These are phyloP conservation scores for Abrostola triplasia DNA, from an alignment of 2,888 invertebrate genomes.

Conservation along the genomic window DNA sequence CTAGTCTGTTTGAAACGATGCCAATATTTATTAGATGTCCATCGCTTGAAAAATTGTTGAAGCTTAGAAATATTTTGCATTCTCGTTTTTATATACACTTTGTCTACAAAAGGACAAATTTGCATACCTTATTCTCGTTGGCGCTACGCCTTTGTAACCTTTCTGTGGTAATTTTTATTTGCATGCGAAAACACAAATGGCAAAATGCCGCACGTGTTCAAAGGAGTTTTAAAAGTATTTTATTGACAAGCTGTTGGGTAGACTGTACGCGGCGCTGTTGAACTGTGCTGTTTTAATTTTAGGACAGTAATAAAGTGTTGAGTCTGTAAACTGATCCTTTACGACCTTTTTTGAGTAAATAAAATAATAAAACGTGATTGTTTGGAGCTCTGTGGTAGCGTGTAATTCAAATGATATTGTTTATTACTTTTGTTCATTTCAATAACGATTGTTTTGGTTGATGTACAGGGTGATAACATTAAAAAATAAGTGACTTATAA, in stretches of 20 bases:
- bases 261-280: constrained; percentile 19
- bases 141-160: constrained; percentile 57
- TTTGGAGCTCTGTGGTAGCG: neutral
- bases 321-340: constrained; percentile 22
- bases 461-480: too few species aligned
- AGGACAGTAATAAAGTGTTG: constrained; percentile 7
- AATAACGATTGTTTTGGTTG: too few species aligned
- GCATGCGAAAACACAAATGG: constrained; percentile 56
- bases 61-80: constrained; percentile 52
- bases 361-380: constrained; percentile 8
- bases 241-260: constrained; percentile 32
- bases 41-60: constrained; percentile 42
- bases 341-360: constrained; percentile 11
- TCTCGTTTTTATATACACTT: constrained; percentile 51
- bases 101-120: constrained; percentile 62
- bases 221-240: constrained; percentile 48
- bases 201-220: constrained; percentile 41
- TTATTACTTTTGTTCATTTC: neutral
- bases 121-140: constrained; percentile 63
- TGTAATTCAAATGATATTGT: constrained; percentile 2
- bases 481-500: too few species aligned
- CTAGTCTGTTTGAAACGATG: constrained; percentile 35
- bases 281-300: constrained; percentile 32
- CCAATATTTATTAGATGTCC: constrained; percentile 43
- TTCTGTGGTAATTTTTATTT: constrained; percentile 67